Evolutionary conservation across 2,113 vertebrate species (phyloP), one percentile per base, ranked within the genome.

Genomic region (Columba janthina): DNA sequence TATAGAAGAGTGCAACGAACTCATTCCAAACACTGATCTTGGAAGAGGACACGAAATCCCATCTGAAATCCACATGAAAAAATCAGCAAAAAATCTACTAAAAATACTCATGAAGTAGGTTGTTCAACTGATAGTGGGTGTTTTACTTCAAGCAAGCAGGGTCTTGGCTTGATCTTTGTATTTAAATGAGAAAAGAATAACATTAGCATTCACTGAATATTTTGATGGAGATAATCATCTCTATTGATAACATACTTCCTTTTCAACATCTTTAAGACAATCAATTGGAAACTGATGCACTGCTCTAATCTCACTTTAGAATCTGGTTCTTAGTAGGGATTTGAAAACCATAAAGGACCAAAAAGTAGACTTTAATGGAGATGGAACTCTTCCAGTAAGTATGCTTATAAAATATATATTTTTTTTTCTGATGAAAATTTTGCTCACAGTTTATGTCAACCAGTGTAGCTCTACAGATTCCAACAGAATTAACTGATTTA

Each of bases 131-230:
- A 84, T 61, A 85, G 62, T 38, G 42, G 0, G 1, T 0, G 12
- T 84, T 58, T 34, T 46, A 86, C 79, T 89, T 90, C 38, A 80
- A 89, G 76, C 53, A 92, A 90, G 36, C 17, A 92, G 57, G 76
- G 79, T 84, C 76, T 92, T 95, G 93, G 88, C 88, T 94, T 95
- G 85, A 89, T 92, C 90, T 95, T 85, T 89, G 13, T 72, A 94
- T 94, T 92, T 92, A 96, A 96, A 96, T 91, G 51, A 96, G 65
- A 78, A 94, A 90, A 89, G 90, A 94, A 95, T 89, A 95, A 92
- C 86, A 90, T 92, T 93, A 92, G 31, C 84, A 94, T 96, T 93
- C 72, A 60, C 61, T 88, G 92, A 97, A 95, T 93, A 96, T 94
- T 97, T 96, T 95, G 73, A 84, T 58, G 57, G 48, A 61, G 92